Conservation (phyloP, 2,797 vertebrate species). For the Phaenicophaeus curvirostris region DNA sequence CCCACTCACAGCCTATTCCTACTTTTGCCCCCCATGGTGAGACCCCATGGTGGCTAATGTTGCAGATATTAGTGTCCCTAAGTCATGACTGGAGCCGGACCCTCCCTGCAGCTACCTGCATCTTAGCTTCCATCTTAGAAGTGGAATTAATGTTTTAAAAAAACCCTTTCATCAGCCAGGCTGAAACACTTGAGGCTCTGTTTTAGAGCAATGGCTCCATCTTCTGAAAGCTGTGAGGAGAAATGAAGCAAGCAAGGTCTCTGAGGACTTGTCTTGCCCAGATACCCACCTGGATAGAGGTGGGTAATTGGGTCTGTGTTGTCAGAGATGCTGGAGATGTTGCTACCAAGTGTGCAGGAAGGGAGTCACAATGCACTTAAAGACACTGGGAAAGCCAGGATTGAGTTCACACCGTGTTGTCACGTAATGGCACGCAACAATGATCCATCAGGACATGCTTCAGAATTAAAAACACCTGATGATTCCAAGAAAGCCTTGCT, state of each 20-base stretch:
- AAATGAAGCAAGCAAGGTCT: background rate
- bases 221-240: background rate
- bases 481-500: too few relatives aligned
- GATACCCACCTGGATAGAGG: too few relatives aligned
- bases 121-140: too few relatives aligned
- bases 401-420: too few relatives aligned
- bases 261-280: too few relatives aligned
- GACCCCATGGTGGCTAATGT: too few relatives aligned
- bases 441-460: background rate
- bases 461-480: too few relatives aligned
- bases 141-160: too few relatives aligned
- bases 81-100: too few relatives aligned
- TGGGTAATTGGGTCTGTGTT: background rate
- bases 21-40: background rate
- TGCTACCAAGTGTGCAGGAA: background rate
- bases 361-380: background rate
- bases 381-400: background rate
- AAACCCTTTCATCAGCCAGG: too few relatives aligned
- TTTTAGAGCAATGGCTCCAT: background rate
- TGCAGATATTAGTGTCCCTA: background rate
- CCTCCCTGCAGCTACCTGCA: background rate
- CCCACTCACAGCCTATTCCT: background rate
- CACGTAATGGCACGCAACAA: fast-evolving
- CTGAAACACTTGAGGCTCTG: background rate
- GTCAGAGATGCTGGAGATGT: background rate